Conservation (phyloP, 2,113 vertebrate species). For the Ammospiza nelsoni region DNA sequence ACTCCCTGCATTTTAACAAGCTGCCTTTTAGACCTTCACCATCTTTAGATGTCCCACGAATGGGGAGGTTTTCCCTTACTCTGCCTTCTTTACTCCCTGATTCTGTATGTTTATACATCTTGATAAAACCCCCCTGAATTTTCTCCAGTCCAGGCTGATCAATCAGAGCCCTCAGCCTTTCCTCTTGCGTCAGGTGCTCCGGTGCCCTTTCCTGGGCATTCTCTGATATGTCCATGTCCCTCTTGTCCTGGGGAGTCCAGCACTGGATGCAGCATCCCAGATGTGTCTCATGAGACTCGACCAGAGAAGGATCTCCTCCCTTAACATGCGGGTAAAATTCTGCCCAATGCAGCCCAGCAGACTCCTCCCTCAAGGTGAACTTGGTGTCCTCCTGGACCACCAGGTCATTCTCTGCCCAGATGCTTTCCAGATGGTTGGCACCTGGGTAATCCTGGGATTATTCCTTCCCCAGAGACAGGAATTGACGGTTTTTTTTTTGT, state of each 20-base stretch:
- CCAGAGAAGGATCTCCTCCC: background rate
- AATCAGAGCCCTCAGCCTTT: background rate
- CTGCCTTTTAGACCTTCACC: background rate
- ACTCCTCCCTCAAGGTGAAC: accelerated
- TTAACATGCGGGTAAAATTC: background rate
- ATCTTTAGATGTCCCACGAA: background rate
- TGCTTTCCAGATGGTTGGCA: background rate
- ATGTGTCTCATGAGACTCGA: accelerated
- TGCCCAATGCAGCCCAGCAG: background rate
- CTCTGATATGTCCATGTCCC: accelerated
- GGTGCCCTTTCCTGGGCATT: background rate
- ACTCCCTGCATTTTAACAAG: background rate
- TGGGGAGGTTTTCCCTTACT: background rate
- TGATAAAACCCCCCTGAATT: background rate
- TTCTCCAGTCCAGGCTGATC: background rate
- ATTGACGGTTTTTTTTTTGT: background rate
- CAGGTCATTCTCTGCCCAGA: background rate
- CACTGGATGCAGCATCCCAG: background rate
- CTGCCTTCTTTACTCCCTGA: background rate
- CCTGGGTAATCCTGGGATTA: background rate
- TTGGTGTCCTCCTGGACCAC: background rate
- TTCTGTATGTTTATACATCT: background rate
- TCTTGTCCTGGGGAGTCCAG: background rate
- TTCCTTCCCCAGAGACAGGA: background rate
- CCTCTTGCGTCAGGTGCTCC: background rate